These are phyloP conservation scores for Lerista edwardsae DNA, from an alignment of 2,797 vertebrate species.

Conservation along the genomic window DNA sequence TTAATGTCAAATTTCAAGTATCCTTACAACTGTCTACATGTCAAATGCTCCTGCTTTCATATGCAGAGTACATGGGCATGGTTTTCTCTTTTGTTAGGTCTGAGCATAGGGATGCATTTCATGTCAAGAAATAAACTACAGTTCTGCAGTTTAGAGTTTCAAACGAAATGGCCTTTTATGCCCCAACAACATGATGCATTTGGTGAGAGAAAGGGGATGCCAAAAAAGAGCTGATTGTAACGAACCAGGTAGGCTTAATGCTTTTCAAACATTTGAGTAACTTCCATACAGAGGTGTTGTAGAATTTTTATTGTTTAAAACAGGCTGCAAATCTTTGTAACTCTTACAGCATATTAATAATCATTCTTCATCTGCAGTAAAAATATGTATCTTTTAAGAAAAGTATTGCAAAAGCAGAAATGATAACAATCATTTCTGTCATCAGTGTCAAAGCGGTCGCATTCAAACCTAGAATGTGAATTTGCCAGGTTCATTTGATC, in stretches of 20 bases:
- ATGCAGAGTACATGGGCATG: neutral
- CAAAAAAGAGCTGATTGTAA: neutral
- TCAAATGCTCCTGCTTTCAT: neutral
- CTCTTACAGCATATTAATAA: neutral
- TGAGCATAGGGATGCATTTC: neutral
- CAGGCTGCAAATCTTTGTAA: neutral
- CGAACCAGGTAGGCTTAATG: neutral
- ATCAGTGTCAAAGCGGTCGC: conserved; percentile 21
- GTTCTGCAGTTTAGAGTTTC: neutral
- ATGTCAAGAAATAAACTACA: neutral
- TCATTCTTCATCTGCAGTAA: conserved; percentile 1
- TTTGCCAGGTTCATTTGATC: conserved; percentile 34
- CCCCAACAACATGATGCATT: neutral
- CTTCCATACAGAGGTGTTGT: neutral
- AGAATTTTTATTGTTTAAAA: neutral
- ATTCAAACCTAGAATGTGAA: conserved; percentile 29
- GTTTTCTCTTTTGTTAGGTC: neutral
- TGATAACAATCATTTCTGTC: neutral
- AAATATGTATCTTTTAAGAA: neutral
- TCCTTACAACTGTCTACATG: too few species aligned
- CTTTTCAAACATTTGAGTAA: neutral
- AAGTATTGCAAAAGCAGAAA: neutral
- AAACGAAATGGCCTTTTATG: neutral
- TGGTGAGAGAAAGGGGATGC: too few species aligned
- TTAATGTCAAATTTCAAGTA: neutral